phyloP scores from a whole-genome alignment of 2,113 vertebrate genomes.

The Python bivittatus region DNA sequence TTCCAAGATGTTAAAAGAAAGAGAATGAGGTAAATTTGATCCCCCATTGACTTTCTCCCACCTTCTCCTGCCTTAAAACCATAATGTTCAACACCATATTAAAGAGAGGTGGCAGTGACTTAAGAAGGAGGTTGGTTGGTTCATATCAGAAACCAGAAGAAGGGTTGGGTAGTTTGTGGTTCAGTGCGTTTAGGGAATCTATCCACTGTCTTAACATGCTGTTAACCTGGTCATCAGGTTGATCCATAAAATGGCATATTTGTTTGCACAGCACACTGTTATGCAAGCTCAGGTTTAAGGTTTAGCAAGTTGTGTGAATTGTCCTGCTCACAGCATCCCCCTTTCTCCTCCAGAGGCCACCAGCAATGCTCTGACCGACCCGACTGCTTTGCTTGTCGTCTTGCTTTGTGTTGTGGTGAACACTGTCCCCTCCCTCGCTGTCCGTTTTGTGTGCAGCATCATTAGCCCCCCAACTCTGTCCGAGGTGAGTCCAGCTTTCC shows the following conservation, averaged over 20 bases:
- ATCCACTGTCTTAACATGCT: background rate
- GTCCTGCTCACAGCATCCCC: background rate
- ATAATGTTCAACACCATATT: background rate
- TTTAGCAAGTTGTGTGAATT: background rate
- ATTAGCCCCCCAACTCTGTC: conserved; percentile 49
- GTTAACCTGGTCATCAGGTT: background rate
- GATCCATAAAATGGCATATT: background rate
- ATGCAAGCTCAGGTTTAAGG: background rate
- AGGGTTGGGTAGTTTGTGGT: background rate
- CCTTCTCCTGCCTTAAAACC: background rate
- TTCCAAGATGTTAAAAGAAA: background rate
- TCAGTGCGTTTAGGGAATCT: background rate
- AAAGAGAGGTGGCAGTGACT: background rate
- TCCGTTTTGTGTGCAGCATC: conserved; percentile 60
- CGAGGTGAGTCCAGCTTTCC: conserved; percentile 64
- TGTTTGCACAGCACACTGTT: background rate
- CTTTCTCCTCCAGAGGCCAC: conserved; percentile 73
- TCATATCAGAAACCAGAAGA: background rate
- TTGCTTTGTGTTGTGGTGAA: conserved; percentile 78
- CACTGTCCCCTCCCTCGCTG: conserved; percentile 74
- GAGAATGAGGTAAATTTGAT: background rate
- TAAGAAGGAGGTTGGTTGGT: background rate
- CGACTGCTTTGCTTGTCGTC: conserved; percentile 78
- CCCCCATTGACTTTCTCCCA: background rate
- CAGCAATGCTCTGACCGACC: conserved; percentile 70